phyloP scores from a whole-genome alignment of 2,888 invertebrate genomes.

The Tinea semifulvella region DNA sequence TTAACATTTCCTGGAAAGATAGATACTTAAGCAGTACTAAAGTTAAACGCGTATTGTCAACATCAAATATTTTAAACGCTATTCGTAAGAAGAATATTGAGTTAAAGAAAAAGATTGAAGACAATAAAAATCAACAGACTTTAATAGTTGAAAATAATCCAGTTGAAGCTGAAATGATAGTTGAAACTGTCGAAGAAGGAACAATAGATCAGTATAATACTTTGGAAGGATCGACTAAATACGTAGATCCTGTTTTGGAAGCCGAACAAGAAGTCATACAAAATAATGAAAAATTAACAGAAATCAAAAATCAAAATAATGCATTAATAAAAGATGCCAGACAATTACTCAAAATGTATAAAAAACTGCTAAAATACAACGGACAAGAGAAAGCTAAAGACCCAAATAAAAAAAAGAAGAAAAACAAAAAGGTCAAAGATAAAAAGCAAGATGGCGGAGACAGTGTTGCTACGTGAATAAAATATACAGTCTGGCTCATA shows the following conservation, averaged over 20 bases:
- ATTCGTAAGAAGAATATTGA: constrained; percentile 67
- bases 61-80: constrained; percentile 65
- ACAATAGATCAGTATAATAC: constrained; percentile 67
- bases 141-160: constrained; percentile 23
- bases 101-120: constrained; percentile 45
- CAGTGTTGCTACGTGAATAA: no score
- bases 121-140: constrained; percentile 26
- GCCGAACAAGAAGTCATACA: constrained; percentile 17
- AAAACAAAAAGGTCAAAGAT: constrained; percentile 15
- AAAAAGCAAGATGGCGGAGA: no score
- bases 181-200: constrained; percentile 45
- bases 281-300: constrained; percentile 17
- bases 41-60: constrained; percentile 64
- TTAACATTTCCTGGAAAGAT: constrained; percentile 63
- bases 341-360: constrained; percentile 56
- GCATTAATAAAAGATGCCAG: constrained; percentile 56
- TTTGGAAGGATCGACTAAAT: constrained; percentile 41
- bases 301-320: constrained; percentile 21
- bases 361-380: constrained; percentile 48
- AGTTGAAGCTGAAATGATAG: constrained; percentile 35
- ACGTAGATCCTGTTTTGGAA: constrained; percentile 39
- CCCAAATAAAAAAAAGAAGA: constrained; percentile 30
- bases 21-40: constrained; percentile 68
- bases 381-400: constrained; percentile 30
- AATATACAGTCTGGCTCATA: no score